Base-by-base conservation (phyloP, 2,797 vertebrate species). In the Oreonectes daqikongensis region DNA sequence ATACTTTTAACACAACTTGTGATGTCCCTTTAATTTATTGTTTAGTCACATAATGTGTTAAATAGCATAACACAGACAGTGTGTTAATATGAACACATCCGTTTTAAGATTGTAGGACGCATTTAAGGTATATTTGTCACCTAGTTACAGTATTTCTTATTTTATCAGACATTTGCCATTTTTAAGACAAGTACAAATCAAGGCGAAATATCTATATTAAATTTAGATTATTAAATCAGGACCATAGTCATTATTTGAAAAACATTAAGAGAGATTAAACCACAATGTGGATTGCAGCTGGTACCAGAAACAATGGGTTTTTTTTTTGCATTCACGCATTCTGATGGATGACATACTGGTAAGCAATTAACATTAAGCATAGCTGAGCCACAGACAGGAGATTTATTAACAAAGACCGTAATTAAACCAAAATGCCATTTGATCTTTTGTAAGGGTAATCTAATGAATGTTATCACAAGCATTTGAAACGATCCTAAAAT, bases 401-500 rank as follows among this genome's bases (percentile, higher is more conserved):
- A 57, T 48, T 44, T 59, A 77, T 77, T 46, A 55, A 81, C 40
- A 38, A 71, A 69, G 63, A 48, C 76, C 46, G 50, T 80, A 71
- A 81, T 77, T 75, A 63, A 79, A 67, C 55, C 66, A 28, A 79
- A 75, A 79, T 71, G 59, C 61, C 32, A 71, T 83, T 83, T 81
- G 84, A 87, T 91, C 91, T 87, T 79, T 85, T 87, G 84, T 75
- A 73, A 74, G 82, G 84, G 90, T 87, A 91, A 89, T 92, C 92
- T 90, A 87, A 88, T 88, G 87, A 89, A 91, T 90, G 86, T 88
- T 68, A 91, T 86, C 81, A 88, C 81, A 60, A 81, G 87, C 87
- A 80, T 72, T 79, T 83, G 82, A 89, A 90, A 92, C 90, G 87
- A 93, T 93, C 88, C 67, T 81, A 38, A 75, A 44, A 26, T n/a